Evolutionary conservation across 2,113 vertebrate genomes (phyloP), one percentile per base, ranked within the genome.

Genomic region (Ascaphus truei): DNA sequence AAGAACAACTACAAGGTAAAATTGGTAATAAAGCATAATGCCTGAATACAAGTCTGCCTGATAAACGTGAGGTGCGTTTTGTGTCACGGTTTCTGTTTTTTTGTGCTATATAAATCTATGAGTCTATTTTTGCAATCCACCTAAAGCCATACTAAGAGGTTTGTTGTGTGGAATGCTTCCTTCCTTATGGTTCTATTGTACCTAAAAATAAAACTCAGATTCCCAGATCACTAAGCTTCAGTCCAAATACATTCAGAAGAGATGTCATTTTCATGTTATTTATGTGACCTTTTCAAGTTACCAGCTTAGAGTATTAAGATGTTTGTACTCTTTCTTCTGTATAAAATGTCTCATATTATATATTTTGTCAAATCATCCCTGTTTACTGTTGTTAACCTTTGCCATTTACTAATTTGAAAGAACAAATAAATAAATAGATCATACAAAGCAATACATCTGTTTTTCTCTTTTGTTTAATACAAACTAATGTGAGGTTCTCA

Each of bases 381-480:
- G 22, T 27, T 60, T 25, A 30, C 43, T 69, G n/a, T 7, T 27
- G 56, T 51, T 26, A 59, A 50, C 66, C 43, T 37, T 7, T 4
- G 41, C 41, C 23, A 39, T 59, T 69, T 69, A 68, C 16, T 68
- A 50, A 69, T 59, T 60, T 60, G 41, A 7, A 47, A 50, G 55
- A 7, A 18, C 41, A 27, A 30, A 20, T n/a, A 51, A 45, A 59
- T 59, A 41, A 60, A 69, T 69, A 69, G 25, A 37, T 58, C 50
- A 69, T 50, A 59, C 34, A 29, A 41, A 39, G 39, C 43, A 39
- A 37, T 23, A 3, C 6, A 31, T 58, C 53, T 26, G 27, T 39
- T 57, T 59, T 68, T 60, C 66, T 43, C 66, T 50, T 50, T 30
- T 50, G 56, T 23, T 69, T 59, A 50, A 51, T 59, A 51, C 22